Evolutionary conservation across 2,797 vertebrate species (phyloP), one percentile per base, ranked within the genome.

Genomic region (Coregonus suidteri): DNA sequence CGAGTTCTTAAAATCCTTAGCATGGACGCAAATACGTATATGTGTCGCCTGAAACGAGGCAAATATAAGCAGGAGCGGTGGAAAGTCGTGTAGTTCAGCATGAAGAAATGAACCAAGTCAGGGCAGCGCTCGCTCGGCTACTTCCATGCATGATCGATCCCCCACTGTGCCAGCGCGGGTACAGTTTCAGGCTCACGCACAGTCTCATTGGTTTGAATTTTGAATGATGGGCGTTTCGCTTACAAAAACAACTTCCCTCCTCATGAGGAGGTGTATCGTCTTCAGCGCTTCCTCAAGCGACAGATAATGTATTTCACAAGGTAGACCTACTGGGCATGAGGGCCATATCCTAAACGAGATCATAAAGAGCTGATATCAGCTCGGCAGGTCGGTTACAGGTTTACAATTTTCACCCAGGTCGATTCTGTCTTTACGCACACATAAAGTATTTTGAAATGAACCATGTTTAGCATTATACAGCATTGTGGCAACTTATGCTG

Each of bases 151-250:
- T 64, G 59, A n/a, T 64, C 54, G 15, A 25, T 86, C 83, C 79
- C 82, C 80, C 25, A 74, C 82, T 59, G 77, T 85, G 88, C 77
- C 82, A 83, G 79, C 71, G 79, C 74, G 65, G 47, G 70, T 79
- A 77, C 81, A 83, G 84, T 84, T 89, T 86, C 83, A 74, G 82
- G 76, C 77, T 72, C 77, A 71, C 83, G 78, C 92, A 78, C 84
- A 66, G 85, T 86, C 90, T 80, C 88, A 95, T 96, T 96, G 95
- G 95, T 83, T 88, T 81, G 82, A 89, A 87, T 88, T 82, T 79
- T 93, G 92, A 92, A 92, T 92, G 88, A 90, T 85, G 89, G 95
- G 90, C 80, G 95, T 91, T 79, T 88, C 87, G 78, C 86, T 92
- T 86, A 85, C 90, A 86, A 86, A 79, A 90, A 34, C 84, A 80